Evolutionary conservation across 2,113 vertebrate species (phyloP).

Genomic region (Pseudonaja textilis): DNA sequence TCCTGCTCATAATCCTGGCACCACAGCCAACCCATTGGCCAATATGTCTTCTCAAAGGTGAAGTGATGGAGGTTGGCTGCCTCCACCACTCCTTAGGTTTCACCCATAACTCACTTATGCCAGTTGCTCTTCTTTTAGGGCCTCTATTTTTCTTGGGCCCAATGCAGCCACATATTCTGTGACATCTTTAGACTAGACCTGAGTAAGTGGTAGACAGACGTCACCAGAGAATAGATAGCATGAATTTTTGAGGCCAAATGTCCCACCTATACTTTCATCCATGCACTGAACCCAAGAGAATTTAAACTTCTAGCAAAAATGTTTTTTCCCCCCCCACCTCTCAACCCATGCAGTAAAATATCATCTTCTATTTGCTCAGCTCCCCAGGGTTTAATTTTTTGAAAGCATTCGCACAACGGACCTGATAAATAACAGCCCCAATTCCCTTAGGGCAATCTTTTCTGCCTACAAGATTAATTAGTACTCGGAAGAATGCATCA

Average conservation of each 20-base stretch:
- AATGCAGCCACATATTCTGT: neutral
- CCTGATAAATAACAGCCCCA: neutral
- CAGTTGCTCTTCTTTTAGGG: neutral
- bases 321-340: neutral
- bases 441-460: neutral
- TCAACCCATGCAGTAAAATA: neutral
- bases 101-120: neutral
- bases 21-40: neutral
- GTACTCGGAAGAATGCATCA: neutral
- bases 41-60: neutral
- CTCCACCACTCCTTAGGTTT: neutral
- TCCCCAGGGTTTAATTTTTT: neutral
- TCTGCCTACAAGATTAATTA: conserved; percentile 9
- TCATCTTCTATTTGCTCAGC: neutral
- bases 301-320: neutral
- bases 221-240: neutral
- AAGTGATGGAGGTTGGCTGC: neutral
- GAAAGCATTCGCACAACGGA: neutral
- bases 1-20: neutral
- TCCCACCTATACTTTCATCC: neutral
- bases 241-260: neutral
- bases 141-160: neutral
- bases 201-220: neutral
- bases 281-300: neutral
- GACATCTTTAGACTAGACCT: neutral